Conservation (phyloP, 2,888 invertebrate species). For the Cryptophagus acutangulus region DNA sequence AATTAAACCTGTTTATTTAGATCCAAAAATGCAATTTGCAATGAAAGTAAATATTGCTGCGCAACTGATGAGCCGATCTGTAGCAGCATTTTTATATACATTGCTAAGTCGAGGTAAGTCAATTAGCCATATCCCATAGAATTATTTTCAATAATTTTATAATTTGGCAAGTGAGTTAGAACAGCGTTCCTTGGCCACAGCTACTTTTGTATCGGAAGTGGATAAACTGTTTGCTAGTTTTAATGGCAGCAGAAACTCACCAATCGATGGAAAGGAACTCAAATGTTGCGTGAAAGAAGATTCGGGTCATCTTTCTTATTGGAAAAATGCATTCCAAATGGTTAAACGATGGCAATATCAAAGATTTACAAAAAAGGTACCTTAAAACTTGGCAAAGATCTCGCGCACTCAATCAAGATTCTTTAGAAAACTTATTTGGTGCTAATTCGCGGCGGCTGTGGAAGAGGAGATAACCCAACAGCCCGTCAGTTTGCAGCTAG, state of each 20-base stretch:
- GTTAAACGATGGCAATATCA: not conserved
- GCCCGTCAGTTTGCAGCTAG: constrained; percentile 11
- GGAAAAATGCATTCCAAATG: constrained; percentile 1
- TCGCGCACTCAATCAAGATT: constrained; percentile 3
- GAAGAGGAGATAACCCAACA: constrained; percentile 18
- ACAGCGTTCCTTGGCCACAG: constrained; percentile 10
- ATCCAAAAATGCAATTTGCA: constrained; percentile 5
- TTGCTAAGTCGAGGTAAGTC: constrained; percentile 5
- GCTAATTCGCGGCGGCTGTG: constrained; percentile 17
- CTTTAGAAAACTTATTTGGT: constrained; percentile 17
- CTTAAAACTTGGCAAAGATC: not conserved
- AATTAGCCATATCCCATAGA: no score
- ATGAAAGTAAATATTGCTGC: no score
- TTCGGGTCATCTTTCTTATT: constrained; percentile 5
- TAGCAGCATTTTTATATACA: constrained; percentile 8
- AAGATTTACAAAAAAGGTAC: not conserved
- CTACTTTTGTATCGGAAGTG: constrained; percentile 13
- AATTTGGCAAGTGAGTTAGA: constrained; percentile 11
- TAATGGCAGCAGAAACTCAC: constrained; percentile 6
- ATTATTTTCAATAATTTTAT: not conserved
- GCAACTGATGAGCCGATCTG: constrained; percentile 11
- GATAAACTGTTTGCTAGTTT: constrained; percentile 14
- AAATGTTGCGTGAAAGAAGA: constrained; percentile 5
- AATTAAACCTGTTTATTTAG: no score
- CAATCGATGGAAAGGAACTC: constrained; percentile 6